Evolutionary conservation across 1,140 invertebrate species (phyloP).

Genomic region (Drosophila cardini): DNA sequence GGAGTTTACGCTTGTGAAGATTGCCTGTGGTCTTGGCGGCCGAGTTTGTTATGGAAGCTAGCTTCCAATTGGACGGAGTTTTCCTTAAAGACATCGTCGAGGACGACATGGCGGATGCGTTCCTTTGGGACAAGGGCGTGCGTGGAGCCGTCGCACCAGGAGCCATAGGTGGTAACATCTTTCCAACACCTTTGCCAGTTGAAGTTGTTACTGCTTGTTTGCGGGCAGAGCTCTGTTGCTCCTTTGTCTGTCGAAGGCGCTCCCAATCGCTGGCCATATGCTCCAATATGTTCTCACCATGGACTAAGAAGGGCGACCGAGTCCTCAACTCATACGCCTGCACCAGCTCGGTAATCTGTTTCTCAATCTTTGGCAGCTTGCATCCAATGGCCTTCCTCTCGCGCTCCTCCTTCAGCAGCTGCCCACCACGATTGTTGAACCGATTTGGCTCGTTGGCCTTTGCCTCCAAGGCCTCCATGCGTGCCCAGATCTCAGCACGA

Average conservation of each 20-base stretch:
- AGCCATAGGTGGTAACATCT: slow-evolving; percentile 47
- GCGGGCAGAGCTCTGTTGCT: slow-evolving; percentile 61
- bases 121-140: slow-evolving; percentile 65
- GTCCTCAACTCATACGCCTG: slow-evolving; percentile 86
- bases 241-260: slow-evolving; percentile 84
- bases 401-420: slow-evolving; percentile 92
- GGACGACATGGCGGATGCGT: slow-evolving; percentile 60
- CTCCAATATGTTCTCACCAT: slow-evolving; percentile 87
- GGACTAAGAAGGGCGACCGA: slow-evolving; percentile 86
- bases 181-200: slow-evolving; percentile 27
- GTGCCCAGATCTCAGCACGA: slow-evolving; percentile 88
- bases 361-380: slow-evolving; percentile 89
- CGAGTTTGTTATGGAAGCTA: slow-evolving; percentile 30
- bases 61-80: slow-evolving; percentile 63
- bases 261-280: slow-evolving; percentile 86
- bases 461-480: slow-evolving; percentile 89
- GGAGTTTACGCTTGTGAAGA: slow-evolving; percentile 60
- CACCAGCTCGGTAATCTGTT: slow-evolving; percentile 86
- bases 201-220: slow-evolving; percentile 61
- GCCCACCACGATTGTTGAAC: slow-evolving; percentile 93
- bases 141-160: slow-evolving; percentile 41
- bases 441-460: slow-evolving; percentile 91
- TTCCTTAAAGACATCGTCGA: slow-evolving; percentile 70
- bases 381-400: slow-evolving; percentile 89
- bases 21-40: slow-evolving; percentile 59